phyloP scores from a whole-genome alignment of 1,140 invertebrate species.

The Zaprionus ghesquierei region DNA sequence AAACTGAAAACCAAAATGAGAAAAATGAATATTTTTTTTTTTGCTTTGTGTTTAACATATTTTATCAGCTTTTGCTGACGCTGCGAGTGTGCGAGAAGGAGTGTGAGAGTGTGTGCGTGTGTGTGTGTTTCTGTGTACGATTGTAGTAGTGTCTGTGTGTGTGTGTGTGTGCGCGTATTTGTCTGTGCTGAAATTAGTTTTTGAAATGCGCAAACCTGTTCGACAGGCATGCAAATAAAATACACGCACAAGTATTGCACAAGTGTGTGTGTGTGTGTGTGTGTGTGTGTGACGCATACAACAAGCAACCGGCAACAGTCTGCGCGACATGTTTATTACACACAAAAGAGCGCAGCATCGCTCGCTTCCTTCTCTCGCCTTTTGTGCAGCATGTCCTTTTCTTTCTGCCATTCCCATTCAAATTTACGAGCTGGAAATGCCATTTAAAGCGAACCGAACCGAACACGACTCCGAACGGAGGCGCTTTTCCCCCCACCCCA shows the following conservation, averaged over 20 bases:
- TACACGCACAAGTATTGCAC: slow-evolving; percentile 19
- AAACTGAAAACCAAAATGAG: slow-evolving; percentile 5
- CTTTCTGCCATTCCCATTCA: slow-evolving; percentile 42
- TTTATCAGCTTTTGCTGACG: slow-evolving; percentile 20
- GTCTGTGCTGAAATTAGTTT: slow-evolving; percentile 50
- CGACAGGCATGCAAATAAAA: slow-evolving; percentile 47
- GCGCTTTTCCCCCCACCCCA: too few relatives aligned
- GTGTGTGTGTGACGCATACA: slow-evolving; percentile 16
- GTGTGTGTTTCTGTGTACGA: not conserved
- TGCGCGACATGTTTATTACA: slow-evolving; percentile 49
- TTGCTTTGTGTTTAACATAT: slow-evolving; percentile 23
- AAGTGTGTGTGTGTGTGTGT: not conserved
- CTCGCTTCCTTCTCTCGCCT: not conserved
- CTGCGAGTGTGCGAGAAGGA: not conserved
- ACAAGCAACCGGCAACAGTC: slow-evolving; percentile 17
- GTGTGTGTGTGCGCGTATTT: slow-evolving; percentile 7
- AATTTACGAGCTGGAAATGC: slow-evolving; percentile 62
- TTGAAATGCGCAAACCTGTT: slow-evolving; percentile 55
- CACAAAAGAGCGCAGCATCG: slow-evolving; percentile 11
- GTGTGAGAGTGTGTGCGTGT: not conserved
- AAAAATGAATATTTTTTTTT: not conserved
- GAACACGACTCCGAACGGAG: not conserved
- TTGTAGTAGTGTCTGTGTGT: not conserved
- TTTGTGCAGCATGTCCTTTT: not conserved
- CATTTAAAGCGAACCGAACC: slow-evolving; percentile 31